phyloP scores from a whole-genome alignment of 35 echinoderm and acorn worm species.

The Heliocidaris tuberculata region DNA sequence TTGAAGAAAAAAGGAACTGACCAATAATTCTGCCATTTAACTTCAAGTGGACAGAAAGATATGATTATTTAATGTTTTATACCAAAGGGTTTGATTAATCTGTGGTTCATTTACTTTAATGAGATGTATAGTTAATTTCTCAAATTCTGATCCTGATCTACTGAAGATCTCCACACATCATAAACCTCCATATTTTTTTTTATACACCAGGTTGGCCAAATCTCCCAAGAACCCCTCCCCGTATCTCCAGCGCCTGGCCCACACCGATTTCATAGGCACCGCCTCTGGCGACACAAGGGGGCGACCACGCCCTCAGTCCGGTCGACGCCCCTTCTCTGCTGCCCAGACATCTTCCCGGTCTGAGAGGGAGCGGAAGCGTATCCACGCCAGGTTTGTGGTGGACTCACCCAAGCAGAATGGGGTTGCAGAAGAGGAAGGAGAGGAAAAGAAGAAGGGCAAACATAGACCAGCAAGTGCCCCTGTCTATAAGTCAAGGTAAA shows the following conservation, averaged over 20 bases:
- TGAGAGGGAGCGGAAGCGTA: constrained; percentile 62
- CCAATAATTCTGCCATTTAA: too few species aligned
- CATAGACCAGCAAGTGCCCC: constrained; percentile 86
- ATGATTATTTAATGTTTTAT: too few species aligned
- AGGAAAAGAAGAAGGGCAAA: constrained; percentile 51
- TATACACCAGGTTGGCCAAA: constrained; percentile 50
- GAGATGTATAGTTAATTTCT: too few species aligned
- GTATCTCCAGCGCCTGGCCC: constrained; percentile 76
- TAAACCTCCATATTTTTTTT: not conserved
- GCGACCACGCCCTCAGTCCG: not conserved
- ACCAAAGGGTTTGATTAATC: too few species aligned
- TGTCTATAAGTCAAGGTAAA: constrained; percentile 63
- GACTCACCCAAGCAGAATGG: constrained; percentile 45
- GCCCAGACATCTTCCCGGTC: constrained; percentile 19
- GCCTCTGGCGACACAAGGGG: constrained; percentile 4
- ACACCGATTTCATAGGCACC: constrained; percentile 43
- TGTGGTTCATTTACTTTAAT: too few species aligned
- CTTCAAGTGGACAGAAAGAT: too few species aligned
- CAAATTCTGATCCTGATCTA: too few species aligned
- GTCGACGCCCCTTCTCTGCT: constrained; percentile 69
- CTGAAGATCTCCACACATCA: too few species aligned
- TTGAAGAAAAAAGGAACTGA: too few species aligned
- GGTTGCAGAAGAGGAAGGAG: constrained; percentile 47
- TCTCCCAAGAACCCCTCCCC: constrained; percentile 70
- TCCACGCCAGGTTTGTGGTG: constrained; percentile 78